Evolutionary conservation across 2,113 vertebrate genomes (phyloP), one percentile per base, ranked within the genome.

Genomic region (Copsychus sechellarum): DNA sequence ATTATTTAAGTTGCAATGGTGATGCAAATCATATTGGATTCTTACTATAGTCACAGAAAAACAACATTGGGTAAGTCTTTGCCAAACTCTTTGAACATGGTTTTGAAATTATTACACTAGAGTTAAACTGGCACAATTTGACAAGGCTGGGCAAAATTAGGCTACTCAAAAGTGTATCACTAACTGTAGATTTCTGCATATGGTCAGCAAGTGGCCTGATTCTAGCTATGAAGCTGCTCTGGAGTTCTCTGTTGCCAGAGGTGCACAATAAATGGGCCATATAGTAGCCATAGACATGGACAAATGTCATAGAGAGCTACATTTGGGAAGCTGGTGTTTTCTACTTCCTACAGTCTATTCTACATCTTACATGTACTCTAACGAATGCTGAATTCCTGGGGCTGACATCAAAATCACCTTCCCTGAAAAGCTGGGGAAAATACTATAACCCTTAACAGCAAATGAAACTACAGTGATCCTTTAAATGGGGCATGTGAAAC

Each of bases 211-310:
- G 38, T 33, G 19, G 25, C 45, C 81, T 47, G 64, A 16, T 36
- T 87, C 26, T 43, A 36, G 29, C 33, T 12, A 1, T n/a, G 42
- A 45, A 77, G 45, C 64, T 83, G 29, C 31, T 80, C 64, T 36
- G 47, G 16, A 73, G 33, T 8, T 85, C 40, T 43, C 1, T 2
- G 1, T 23, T 80, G 50, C 38, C 66, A 85, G 79, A 77, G 50
- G 28, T 33, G 23, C 31, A 45, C 0, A 3, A 70, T 36, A 78
- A 92, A 53, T 48, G 38, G 43, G 76, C 33, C 20, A 7, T 3
- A 20, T 1, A 24, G 12, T 66, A 29, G 17, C 11, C 3, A 9
- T 0, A 36, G n/a, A 26, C 31, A n/a, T 0, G 0, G 45, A 34
- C 5, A 20, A n/a, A 56, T 36, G 15, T 15, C 45, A 64, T 6